Evolutionary conservation across 2,113 vertebrate species (phyloP).

Genomic region (Irena cyanogastra): DNA sequence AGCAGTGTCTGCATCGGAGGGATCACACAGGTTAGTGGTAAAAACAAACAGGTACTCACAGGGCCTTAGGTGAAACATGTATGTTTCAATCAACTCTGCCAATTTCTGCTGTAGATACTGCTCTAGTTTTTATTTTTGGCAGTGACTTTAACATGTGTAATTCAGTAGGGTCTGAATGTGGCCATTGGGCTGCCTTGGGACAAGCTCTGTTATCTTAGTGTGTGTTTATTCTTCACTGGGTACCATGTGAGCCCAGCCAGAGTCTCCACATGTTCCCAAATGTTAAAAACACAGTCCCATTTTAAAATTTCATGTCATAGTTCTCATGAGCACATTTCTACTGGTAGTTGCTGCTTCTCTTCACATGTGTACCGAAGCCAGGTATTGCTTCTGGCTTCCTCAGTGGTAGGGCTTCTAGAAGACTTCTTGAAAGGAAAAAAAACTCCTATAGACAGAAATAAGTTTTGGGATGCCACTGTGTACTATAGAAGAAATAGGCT

Average conservation of each 20-base stretch:
- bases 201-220: background rate
- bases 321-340: background rate
- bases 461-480: background rate
- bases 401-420: background rate
- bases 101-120: background rate
- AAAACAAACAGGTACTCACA: background rate
- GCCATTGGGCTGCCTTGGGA: background rate
- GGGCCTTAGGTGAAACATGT: rapidly evolving
- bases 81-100: background rate
- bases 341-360: background rate
- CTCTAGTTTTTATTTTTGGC: background rate
- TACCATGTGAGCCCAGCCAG: background rate
- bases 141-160: background rate
- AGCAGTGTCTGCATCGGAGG: background rate
- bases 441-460: background rate
- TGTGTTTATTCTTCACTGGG: background rate
- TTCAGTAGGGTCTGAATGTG: background rate
- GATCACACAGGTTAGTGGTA: background rate
- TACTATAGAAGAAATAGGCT: background rate
- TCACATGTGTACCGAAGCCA: background rate
- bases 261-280: background rate
- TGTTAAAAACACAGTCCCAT: background rate
- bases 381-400: background rate
- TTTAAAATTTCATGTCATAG: background rate
- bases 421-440: background rate